phyloP scores from a whole-genome alignment of 2,888 invertebrate species.

The Augiades crinisus region DNA sequence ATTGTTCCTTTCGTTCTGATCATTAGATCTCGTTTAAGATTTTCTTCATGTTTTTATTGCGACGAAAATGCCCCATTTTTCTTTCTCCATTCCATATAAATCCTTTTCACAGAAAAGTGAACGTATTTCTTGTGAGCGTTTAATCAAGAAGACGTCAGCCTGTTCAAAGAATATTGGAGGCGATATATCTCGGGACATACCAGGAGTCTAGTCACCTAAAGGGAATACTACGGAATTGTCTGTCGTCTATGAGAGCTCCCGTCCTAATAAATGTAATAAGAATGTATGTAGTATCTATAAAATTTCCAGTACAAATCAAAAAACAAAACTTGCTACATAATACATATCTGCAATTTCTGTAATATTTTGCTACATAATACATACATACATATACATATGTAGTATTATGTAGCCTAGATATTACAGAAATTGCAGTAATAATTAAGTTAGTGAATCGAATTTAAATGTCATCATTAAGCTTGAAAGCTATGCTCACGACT shows the following conservation, averaged over 20 bases:
- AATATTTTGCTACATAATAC: too few species aligned
- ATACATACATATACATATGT: too few species aligned
- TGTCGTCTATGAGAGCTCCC: background rate
- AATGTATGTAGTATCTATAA: background rate
- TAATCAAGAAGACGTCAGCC: conserved; percentile 22
- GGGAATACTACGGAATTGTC: conserved; percentile 1
- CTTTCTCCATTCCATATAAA: background rate
- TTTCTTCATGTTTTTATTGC: background rate
- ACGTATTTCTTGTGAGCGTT: conserved; percentile 20
- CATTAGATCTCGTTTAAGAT: background rate
- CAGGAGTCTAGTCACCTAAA: background rate
- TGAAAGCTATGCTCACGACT: too few species aligned
- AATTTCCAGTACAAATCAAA: too few species aligned
- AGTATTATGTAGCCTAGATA: too few species aligned
- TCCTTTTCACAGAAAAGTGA: conserved; percentile 16
- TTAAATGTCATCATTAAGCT: too few species aligned
- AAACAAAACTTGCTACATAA: too few species aligned
- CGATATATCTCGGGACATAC: conserved; percentile 16
- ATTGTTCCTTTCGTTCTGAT: too few species aligned
- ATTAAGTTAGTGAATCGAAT: too few species aligned
- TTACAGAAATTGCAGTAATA: too few species aligned
- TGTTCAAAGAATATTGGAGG: conserved; percentile 21
- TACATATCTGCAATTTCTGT: too few species aligned
- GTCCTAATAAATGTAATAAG: background rate
- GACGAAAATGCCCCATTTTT: conserved; percentile 3